Conservation (phyloP, 2,888 invertebrate genomes). For the Lepidonotus clava region DNA sequence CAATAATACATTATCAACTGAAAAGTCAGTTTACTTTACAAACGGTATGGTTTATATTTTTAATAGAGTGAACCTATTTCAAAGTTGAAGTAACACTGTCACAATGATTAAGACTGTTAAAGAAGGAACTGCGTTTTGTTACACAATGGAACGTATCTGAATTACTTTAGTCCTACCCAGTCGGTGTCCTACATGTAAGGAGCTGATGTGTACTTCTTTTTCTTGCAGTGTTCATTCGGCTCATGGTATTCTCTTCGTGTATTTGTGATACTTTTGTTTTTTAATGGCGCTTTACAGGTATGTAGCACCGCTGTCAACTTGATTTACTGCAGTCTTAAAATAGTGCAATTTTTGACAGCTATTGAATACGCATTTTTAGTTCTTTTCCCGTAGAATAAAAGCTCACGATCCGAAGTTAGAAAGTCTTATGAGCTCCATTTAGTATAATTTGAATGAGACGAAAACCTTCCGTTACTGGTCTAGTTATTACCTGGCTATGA, state of each 20-base stretch:
- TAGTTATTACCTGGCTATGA: no score
- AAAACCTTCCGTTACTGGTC: no score
- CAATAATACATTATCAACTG: no score
- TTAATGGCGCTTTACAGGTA: constrained; percentile 81
- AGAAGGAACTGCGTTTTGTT: no score
- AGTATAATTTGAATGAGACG: no score
- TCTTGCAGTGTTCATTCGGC: constrained; percentile 77
- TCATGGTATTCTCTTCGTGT: constrained; percentile 77
- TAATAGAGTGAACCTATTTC: neutral
- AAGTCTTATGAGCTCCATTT: no score
- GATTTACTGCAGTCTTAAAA: neutral
- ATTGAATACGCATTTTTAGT: neutral
- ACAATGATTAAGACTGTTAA: neutral
- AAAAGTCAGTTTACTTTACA: no score
- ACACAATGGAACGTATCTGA: no score
- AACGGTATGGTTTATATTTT: no score
- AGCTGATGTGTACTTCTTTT: neutral
- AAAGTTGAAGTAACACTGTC: neutral
- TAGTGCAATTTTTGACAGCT: neutral
- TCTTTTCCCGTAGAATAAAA: no score
- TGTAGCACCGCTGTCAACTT: neutral
- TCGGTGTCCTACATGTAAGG: neutral
- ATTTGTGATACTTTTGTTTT: constrained; percentile 78
- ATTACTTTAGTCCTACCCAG: neutral
- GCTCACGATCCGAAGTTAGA: no score